Percentiles rank a stretch among this genome's conserved stretches.
Conservation (phyloP, 2,797 vertebrate genomes). For the Scolopax rusticola region DNA sequence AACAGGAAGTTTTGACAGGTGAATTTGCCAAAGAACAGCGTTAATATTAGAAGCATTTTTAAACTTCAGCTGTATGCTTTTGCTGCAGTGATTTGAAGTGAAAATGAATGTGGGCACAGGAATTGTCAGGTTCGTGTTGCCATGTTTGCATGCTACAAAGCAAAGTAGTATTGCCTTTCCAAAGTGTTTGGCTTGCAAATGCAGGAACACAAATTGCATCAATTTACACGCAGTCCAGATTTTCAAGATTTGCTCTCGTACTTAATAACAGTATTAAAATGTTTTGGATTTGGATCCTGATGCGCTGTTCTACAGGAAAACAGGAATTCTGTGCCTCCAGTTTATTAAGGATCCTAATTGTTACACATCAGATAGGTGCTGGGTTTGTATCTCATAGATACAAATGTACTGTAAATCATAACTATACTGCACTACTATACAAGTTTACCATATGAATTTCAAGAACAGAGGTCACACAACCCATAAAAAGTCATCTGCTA, state of each 20-base stretch:
- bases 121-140: not conserved
- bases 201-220: not conserved
- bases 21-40: not conserved
- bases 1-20: not conserved
- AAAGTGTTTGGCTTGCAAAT: not conserved
- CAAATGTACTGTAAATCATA: not conserved
- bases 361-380: not conserved
- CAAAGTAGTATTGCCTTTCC: not conserved
- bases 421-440: rapidly evolving
- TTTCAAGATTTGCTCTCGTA: not conserved
- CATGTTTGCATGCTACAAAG: not conserved
- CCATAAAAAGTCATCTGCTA: not conserved
- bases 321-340: not conserved
- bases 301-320: not conserved
- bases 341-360: not conserved
- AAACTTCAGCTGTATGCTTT: not conserved
- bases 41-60: not conserved
- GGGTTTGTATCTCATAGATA: not conserved
- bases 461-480: not conserved
- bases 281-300: not conserved
- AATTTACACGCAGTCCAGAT: not conserved
- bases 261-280: not conserved
- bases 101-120: not conserved
- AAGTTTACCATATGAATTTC: not conserved
- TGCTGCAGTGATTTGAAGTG: not conserved